phyloP scores from a whole-genome alignment of 2,113 vertebrate genomes.

The Chaetops frenatus region DNA sequence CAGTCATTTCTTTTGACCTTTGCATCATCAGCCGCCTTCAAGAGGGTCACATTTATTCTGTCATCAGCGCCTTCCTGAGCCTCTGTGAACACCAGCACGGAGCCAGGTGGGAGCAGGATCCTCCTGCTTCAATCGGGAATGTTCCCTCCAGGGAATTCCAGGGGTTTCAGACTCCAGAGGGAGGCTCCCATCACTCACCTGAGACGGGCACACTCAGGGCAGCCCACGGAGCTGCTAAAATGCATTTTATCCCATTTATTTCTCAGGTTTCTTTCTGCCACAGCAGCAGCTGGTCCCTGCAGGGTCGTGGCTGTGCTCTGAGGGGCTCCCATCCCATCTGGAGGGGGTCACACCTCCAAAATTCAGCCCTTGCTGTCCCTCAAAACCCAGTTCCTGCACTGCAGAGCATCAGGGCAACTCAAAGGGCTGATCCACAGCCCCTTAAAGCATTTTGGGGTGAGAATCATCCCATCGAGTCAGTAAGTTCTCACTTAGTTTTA shows the following conservation, averaged over 20 bases:
- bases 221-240: background rate
- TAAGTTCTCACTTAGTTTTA: background rate
- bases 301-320: background rate
- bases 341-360: background rate
- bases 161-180: rapidly evolving
- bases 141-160: background rate
- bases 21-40: background rate
- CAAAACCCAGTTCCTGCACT: background rate
- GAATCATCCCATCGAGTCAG: background rate
- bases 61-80: background rate
- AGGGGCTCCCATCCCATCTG: background rate
- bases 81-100: rapidly evolving
- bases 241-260: rapidly evolving
- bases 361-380: background rate
- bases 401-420: background rate
- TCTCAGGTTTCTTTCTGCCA: background rate
- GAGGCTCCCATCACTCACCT: background rate
- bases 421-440: background rate
- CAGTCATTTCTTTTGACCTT: conserved; percentile 21
- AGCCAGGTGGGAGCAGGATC: background rate
- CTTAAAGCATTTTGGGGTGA: background rate
- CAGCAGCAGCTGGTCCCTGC: background rate
- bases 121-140: rapidly evolving
- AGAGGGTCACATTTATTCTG: background rate
- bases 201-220: background rate